A percentile compares a stretch with the other conserved stretches of the same genome.
phyloP scores from a whole-genome alignment of 2,797 vertebrate genomes.

The Nannoperca obscura region DNA sequence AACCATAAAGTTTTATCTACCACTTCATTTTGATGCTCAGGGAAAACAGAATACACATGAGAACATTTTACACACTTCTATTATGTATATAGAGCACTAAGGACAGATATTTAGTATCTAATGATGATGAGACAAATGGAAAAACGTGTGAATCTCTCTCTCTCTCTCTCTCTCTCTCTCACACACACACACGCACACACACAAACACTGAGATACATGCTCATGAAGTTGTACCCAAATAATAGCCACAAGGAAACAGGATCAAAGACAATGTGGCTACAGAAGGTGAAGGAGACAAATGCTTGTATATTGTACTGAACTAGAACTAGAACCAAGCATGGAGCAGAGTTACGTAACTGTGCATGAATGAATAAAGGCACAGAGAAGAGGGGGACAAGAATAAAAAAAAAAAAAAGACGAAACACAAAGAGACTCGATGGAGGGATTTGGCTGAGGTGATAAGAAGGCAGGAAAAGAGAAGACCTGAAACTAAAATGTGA shows the following conservation, averaged over 20 bases:
- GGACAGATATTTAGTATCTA: background rate
- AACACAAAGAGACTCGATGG: background rate
- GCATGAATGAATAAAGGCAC: background rate
- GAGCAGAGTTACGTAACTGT: constrained; percentile 12
- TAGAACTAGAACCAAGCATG: background rate
- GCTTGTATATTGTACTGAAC: too few relatives aligned
- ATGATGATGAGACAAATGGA: background rate
- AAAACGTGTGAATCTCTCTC: background rate
- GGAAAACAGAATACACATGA: background rate
- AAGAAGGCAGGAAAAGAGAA: background rate
- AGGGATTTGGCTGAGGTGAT: background rate
- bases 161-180: background rate
- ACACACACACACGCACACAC: too few relatives aligned
- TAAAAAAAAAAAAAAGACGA: background rate
- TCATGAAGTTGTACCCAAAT: background rate
- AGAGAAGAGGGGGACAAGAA: background rate
- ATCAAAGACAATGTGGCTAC: background rate
- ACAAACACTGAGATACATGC: too few relatives aligned
- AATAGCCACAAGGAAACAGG: background rate
- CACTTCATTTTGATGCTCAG: background rate
- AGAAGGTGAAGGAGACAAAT: constrained; percentile 2
- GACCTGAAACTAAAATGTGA: background rate
- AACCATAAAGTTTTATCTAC: constrained; percentile 24
- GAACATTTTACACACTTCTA: background rate
- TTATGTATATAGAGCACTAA: background rate